Evolutionary conservation across 2,888 invertebrate genomes (phyloP), one percentile per base, ranked within the genome.

Genomic region (Scotopteryx bipunctaria): DNA sequence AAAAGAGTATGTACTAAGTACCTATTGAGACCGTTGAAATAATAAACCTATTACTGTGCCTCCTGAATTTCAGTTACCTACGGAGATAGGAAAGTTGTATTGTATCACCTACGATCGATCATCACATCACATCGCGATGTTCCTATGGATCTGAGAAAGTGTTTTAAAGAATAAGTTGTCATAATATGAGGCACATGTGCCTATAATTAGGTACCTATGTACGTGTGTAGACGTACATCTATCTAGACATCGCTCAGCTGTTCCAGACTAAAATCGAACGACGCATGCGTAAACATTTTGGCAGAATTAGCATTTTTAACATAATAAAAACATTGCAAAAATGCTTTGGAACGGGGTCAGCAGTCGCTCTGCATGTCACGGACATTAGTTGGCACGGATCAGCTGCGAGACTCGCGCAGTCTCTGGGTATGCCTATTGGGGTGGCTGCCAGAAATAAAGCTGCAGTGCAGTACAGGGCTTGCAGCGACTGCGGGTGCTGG

Each of bases 371-470:
- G 63, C 58, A 66, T 71, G 71, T 67, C 72, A 70, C 59, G 59
- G 57, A 60, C 49, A 53, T 59, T 60, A 46, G 66, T 63, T 67
- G 65, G 70, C 72, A 71, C 59, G 63, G 63, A 66, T 63, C 57
- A 59, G 47, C 54, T 64, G 63, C 63, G 66, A 69, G 69, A 69
- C 60, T 56, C 60, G 62, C 59, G 51, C 43, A 61, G 63, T 64
- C 63, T 64, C 64, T 32, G 15, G 27, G 27, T 44, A 16, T 25
- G 5, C 9, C 23, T 37, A 69, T 71, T 65, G 75, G 78, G 77
- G 78, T 79, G 76, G 71, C 74, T 88, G 88, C 88, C 89, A 89
- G 86, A 84, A 89, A 86, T 87, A 87, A 83, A 84, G 83, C 88
- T 89, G 89, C 89, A 89, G 81, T 89, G 89, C 89, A 88, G 89